Evolutionary conservation across 2,113 vertebrate species (phyloP).

Genomic region (Osmerus mordax): DNA sequence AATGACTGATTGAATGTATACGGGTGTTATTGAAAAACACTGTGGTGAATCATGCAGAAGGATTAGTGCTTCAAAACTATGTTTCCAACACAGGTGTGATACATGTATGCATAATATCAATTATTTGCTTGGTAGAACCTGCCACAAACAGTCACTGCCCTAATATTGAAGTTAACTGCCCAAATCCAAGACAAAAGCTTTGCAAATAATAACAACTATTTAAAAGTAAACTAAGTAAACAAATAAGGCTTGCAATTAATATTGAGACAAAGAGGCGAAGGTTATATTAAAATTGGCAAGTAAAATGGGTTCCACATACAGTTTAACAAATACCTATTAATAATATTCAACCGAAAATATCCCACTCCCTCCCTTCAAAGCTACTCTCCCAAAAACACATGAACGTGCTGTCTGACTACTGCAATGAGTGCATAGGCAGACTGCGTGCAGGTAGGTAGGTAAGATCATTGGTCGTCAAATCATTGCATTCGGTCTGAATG

Average conservation of each 20-base stretch:
- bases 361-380: too few relatives aligned
- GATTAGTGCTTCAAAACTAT: not conserved
- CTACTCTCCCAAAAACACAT: too few relatives aligned
- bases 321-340: too few relatives aligned
- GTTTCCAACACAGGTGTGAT: not conserved
- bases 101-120: not conserved
- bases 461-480: too few relatives aligned
- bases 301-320: too few relatives aligned
- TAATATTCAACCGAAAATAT: too few relatives aligned
- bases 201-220: not conserved
- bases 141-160: not conserved
- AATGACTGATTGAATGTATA: not conserved
- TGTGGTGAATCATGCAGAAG: conserved; percentile 1
- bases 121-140: not conserved
- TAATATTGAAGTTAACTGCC: not conserved
- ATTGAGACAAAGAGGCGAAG: too few relatives aligned
- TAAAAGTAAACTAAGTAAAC: not conserved
- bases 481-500: too few relatives aligned
- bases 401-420: too few relatives aligned
- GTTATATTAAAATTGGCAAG: too few relatives aligned
- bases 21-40: not conserved
- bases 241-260: not conserved
- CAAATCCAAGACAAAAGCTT: not conserved
- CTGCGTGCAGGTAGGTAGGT: too few relatives aligned
- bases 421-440: too few relatives aligned